phyloP scores from a whole-genome alignment of 1,140 invertebrate genomes.

The Melanaphis sacchari region DNA sequence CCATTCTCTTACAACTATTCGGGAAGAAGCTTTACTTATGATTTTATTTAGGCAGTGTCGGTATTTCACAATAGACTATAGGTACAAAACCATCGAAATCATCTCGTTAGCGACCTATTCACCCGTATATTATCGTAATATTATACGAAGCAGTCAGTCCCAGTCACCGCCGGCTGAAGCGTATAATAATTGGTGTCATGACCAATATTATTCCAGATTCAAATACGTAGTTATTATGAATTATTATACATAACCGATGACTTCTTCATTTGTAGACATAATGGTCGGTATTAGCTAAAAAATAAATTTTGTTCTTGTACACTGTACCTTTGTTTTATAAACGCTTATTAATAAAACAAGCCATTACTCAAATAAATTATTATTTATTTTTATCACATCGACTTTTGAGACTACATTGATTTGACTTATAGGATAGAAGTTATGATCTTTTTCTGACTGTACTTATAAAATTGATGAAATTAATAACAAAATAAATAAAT shows the following conservation, averaged over 20 bases:
- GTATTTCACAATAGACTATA: not conserved
- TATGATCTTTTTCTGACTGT: not conserved
- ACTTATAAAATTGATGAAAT: not conserved
- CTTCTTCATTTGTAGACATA: not conserved
- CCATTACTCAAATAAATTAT: not conserved
- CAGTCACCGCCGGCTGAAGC: not conserved
- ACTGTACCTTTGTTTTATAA: not conserved
- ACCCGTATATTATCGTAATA: not conserved
- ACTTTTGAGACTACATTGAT: not conserved
- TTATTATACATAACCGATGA: not conserved
- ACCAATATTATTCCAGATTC: not conserved
- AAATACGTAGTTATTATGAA: not conserved
- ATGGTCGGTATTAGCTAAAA: not conserved
- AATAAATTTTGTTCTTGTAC: not conserved
- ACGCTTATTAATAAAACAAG: not conserved
- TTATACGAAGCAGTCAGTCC: not conserved
- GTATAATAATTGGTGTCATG: not conserved
- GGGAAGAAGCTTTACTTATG: not conserved
- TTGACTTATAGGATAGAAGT: not conserved
- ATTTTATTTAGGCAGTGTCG: not conserved
- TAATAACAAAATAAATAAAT: not conserved
- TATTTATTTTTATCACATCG: not conserved
- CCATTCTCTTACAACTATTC: not conserved
- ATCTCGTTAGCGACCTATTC: conserved; percentile 4
- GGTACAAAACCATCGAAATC: not conserved